Conservation (phyloP, 2,113 vertebrate species). For the Megaleporinus macrocephalus region DNA sequence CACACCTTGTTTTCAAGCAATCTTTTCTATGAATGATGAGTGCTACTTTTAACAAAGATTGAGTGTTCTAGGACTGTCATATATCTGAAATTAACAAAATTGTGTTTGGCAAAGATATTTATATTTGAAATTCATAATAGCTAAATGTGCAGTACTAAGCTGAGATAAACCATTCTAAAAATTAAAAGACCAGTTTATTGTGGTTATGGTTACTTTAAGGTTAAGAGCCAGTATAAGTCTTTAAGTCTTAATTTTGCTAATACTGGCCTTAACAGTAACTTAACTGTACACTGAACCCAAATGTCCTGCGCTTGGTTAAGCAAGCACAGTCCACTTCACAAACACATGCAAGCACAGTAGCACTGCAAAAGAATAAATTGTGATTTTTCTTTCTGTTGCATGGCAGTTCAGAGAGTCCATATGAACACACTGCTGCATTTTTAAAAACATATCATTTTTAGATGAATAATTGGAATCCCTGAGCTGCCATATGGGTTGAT, state of each 20-base stretch:
- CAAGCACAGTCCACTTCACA: constrained; percentile 37
- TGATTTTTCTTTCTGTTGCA: constrained; percentile 40
- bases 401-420: constrained; percentile 64
- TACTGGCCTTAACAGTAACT: too few species aligned
- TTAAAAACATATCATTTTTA: neutral
- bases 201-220: too few species aligned
- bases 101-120: neutral
- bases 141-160: too few species aligned
- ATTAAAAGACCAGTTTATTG: too few species aligned
- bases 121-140: too few species aligned
- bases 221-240: too few species aligned
- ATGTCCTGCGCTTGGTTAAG: too few species aligned
- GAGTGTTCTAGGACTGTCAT: neutral
- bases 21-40: neutral
- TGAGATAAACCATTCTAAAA: too few species aligned
- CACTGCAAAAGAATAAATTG: constrained; percentile 20
- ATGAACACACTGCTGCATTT: neutral
- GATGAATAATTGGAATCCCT: constrained; percentile 36
- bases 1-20: neutral
- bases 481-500: constrained; percentile 61
- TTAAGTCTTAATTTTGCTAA: too few species aligned
- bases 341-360: constrained; percentile 47
- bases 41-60: constrained; percentile 1
- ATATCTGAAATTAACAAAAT: neutral
- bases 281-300: too few species aligned